Conservation (phyloP, 2,888 invertebrate species). For the Protodeltote pygarga region DNA sequence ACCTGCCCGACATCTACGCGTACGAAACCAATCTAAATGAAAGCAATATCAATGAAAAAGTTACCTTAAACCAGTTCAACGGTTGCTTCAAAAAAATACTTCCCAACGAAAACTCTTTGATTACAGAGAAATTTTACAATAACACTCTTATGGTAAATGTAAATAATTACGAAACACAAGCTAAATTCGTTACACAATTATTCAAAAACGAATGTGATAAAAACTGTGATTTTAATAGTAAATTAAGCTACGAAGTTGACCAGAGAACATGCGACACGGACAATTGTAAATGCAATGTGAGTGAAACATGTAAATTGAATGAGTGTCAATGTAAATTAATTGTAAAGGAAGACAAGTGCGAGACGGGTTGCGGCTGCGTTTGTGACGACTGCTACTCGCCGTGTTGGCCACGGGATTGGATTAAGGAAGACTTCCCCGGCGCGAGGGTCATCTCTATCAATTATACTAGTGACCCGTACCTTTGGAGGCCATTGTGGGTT, state of each 20-base stretch:
- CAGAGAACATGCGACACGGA: conserved; percentile 5
- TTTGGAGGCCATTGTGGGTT: conserved; percentile 92
- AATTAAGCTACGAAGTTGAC: conserved; percentile 21
- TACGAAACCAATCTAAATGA: conserved; percentile 43
- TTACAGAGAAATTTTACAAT: conserved; percentile 76
- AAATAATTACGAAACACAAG: conserved; percentile 72
- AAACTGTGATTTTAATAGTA: conserved; percentile 29
- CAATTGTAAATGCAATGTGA: conserved; percentile 25
- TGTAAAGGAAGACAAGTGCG: conserved; percentile 61
- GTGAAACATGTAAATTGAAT: conserved; percentile 28
- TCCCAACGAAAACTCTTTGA: conserved; percentile 66
- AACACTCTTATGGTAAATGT: conserved; percentile 64
- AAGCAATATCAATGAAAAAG: conserved; percentile 29
- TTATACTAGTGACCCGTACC: conserved; percentile 92
- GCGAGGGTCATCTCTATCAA: conserved; percentile 93
- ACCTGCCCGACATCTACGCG: conserved; percentile 20
- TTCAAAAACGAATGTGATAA: conserved; percentile 58
- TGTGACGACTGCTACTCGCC: conserved; percentile 85
- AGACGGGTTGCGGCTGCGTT: conserved; percentile 74
- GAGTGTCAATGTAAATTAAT: conserved; percentile 37
- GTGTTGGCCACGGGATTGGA: conserved; percentile 96
- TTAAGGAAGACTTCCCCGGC: conserved; percentile 91
- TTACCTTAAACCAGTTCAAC: conserved; percentile 55
- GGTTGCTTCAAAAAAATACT: conserved; percentile 63
- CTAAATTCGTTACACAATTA: conserved; percentile 74